Evolutionary conservation across 2,888 invertebrate genomes (phyloP), one percentile per base, ranked within the genome.

Genomic region (Alloplasta piceator): DNA sequence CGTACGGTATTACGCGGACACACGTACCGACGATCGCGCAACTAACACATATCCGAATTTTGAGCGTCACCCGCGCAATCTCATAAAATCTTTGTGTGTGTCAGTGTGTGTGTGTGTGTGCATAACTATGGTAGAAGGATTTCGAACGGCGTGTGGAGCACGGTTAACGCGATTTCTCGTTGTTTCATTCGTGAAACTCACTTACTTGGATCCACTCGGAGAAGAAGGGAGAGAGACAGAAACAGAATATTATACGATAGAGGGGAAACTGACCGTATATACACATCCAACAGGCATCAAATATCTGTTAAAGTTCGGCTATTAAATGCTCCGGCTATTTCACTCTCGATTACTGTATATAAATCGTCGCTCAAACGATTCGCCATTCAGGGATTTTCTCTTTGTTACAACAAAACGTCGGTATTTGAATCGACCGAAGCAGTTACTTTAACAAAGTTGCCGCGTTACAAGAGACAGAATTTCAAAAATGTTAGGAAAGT

Each of bases 31-130:
- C 43, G 14, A 14, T 36, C n/a, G 12, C 52, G 16, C 26, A 26
- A 26, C 26, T 2, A 26, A 26, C 26, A 26, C 26, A 26, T 26
- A 26, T 26, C 60, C 64, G 60, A 75, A 66, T 56, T 66, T 75
- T 67, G 68, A 78, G 78, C 77, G 82, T 82, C 82, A 82, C 83
- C 76, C 76, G 75, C 76, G 26, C 26, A 26, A 26, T 67, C 71
- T 78, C 82, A 76, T 83, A 83, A 83, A 83, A 83, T 82, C 67
- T 26, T 26, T 26, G 26, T 26, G 26, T 3, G 3, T 26, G 26
- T 3, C 1, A 26, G 26, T 26, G 26, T 26, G 26, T 26, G 26
- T 26, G 3, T 26, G 3, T 26, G 26, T 26, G 14, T 41, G 41
- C 14, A 41, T 4, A 52, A 7, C 52, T 52, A 14, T 52, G 4